phyloP scores from a whole-genome alignment of 1,140 invertebrate genomes.

The Mycetomoellerius zeteki region DNA sequence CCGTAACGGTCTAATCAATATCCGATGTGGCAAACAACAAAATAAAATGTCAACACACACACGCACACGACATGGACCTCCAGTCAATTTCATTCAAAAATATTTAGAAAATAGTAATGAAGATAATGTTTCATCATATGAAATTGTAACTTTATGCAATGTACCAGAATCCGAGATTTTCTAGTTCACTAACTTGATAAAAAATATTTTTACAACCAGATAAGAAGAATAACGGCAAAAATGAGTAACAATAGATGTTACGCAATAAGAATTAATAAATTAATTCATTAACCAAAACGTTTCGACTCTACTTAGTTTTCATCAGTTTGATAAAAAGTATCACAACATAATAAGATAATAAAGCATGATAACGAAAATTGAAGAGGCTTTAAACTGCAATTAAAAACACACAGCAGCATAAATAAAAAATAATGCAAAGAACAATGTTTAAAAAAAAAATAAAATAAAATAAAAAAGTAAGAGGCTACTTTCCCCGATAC shows the following conservation, averaged over 20 bases:
- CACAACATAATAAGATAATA: too few relatives aligned
- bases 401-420: too few relatives aligned
- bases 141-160: not conserved
- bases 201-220: not conserved
- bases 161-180: not conserved
- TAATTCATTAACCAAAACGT: too few relatives aligned
- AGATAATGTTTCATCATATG: not conserved
- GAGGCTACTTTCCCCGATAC: not conserved
- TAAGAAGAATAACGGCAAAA: too few relatives aligned
- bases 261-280: too few relatives aligned
- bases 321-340: too few relatives aligned
- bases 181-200: not conserved
- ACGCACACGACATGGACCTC: not conserved
- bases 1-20: conserved; percentile 13
- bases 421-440: too few relatives aligned
- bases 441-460: too few relatives aligned
- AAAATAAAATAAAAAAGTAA: not conserved
- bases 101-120: conserved; percentile 4
- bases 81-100: not conserved
- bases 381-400: too few relatives aligned
- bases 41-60: conserved; percentile 6
- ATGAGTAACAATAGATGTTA: too few relatives aligned
- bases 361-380: too few relatives aligned
- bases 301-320: too few relatives aligned
- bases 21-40: not conserved